Percentiles rank a stretch among this genome's conserved stretches.
phyloP scores from a whole-genome alignment of 2,888 invertebrate species.

The Amblyjoppa proteus region DNA sequence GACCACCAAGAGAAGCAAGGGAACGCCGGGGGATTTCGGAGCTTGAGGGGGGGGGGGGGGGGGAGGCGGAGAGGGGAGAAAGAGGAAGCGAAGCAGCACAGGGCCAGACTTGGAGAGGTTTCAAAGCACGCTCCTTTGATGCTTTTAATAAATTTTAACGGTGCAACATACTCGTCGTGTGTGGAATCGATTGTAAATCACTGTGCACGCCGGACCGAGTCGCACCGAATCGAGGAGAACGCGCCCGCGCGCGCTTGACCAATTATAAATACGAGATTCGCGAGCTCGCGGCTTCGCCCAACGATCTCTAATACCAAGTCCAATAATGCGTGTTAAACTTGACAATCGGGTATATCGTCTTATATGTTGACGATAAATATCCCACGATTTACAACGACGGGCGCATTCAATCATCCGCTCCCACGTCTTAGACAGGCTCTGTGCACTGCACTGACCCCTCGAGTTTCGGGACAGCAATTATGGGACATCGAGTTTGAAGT shows the following conservation, averaged over 20 bases:
- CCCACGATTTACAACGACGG: neutral
- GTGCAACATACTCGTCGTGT: slow-evolving; percentile 69
- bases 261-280: slow-evolving; percentile 68
- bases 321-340: slow-evolving; percentile 33
- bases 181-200: slow-evolving; percentile 74
- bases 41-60: neutral
- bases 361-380: slow-evolving; percentile 16
- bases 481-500: neutral
- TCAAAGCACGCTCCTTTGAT: slow-evolving; percentile 72
- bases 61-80: slow-evolving; percentile 19
- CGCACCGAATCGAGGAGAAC: slow-evolving; percentile 54
- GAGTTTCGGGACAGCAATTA: neutral
- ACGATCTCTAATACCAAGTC: slow-evolving; percentile 46
- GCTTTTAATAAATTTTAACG: slow-evolving; percentile 74
- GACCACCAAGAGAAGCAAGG: slow-evolving; percentile 45
- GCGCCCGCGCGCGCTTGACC: slow-evolving; percentile 47
- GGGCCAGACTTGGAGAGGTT: slow-evolving; percentile 72
- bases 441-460: neutral
- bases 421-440: neutral
- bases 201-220: slow-evolving; percentile 52
- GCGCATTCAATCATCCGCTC: neutral
- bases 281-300: slow-evolving; percentile 53
- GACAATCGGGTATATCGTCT: slow-evolving; percentile 28
- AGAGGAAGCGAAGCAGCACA: slow-evolving; percentile 56
- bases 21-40: neutral